phyloP scores from a whole-genome alignment of 2,113 vertebrate genomes.

The Urocitellus parryii region DNA sequence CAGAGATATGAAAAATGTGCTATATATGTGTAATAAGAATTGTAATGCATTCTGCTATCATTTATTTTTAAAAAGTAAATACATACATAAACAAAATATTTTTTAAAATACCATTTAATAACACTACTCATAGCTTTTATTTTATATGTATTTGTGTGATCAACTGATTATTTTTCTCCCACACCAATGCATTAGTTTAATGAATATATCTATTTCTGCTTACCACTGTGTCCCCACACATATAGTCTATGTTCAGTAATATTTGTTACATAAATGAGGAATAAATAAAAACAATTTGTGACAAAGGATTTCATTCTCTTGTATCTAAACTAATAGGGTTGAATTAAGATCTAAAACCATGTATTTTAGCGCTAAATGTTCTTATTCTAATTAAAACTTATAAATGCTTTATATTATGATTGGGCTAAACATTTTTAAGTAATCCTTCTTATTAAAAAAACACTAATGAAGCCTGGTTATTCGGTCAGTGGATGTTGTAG shows the following conservation, averaged over 20 bases:
- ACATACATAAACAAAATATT: too few relatives aligned
- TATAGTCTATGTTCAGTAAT: neutral
- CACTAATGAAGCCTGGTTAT: constrained; percentile 21
- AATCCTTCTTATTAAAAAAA: neutral
- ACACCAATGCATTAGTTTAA: neutral
- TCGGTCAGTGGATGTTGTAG: neutral
- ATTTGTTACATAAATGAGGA: neutral
- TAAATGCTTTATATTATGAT: neutral
- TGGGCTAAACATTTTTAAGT: neutral
- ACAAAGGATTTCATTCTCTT: neutral
- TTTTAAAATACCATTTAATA: neutral
- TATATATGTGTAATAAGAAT: too few relatives aligned
- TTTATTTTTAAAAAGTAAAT: too few relatives aligned
- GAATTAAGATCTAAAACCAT: neutral
- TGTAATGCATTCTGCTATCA: too few relatives aligned
- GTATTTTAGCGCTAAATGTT: neutral
- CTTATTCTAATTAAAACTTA: constrained; percentile 8
- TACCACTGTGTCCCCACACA: neutral
- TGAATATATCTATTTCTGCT: neutral
- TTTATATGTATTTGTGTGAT: neutral
- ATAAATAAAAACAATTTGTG: neutral
- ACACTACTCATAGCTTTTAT: neutral
- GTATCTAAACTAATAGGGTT: neutral
- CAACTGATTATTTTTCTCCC: neutral
- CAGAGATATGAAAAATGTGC: too few relatives aligned